Evolutionary conservation across 2,888 invertebrate genomes (phyloP).

Genomic region (Diplolepis rosae): DNA sequence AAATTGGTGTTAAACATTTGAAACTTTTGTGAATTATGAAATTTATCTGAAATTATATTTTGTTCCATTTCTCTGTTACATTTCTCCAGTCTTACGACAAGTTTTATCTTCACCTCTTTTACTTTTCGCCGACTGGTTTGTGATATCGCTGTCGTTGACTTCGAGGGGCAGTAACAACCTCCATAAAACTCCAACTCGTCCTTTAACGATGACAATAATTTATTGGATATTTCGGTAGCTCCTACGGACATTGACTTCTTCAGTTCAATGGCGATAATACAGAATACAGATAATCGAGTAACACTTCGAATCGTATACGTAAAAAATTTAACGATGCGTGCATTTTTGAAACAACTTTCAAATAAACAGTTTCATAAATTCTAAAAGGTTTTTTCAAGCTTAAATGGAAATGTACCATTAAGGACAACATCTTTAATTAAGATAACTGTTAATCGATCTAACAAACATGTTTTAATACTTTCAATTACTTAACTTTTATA

Average conservation of each 20-base stretch:
- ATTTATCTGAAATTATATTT: neutral
- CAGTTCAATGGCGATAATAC: neutral
- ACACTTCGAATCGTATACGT: neutral
- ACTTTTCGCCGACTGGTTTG: neutral
- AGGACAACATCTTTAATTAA: neutral
- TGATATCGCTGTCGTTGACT: conserved; percentile 3
- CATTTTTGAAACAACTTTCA: neutral
- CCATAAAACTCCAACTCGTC: conserved; percentile 55
- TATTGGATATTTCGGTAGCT: conserved; percentile 63
- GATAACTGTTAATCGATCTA: neutral
- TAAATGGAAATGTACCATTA: neutral
- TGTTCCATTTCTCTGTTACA: neutral
- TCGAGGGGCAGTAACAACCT: conserved; percentile 51
- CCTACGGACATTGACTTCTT: conserved; percentile 58
- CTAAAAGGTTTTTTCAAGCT: neutral
- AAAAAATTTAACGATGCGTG: neutral
- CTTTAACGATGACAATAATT: conserved; percentile 67
- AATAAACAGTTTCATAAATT: neutral
- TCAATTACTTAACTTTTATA: neutral
- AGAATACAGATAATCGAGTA: conserved; percentile 17
- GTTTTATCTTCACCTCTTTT: neutral
- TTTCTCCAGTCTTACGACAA: neutral
- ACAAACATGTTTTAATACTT: neutral
- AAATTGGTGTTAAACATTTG: too few species aligned
- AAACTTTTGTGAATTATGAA: too few species aligned